Conservation (phyloP, 2,113 vertebrate species). For the Rattus norvegicus region DNA sequence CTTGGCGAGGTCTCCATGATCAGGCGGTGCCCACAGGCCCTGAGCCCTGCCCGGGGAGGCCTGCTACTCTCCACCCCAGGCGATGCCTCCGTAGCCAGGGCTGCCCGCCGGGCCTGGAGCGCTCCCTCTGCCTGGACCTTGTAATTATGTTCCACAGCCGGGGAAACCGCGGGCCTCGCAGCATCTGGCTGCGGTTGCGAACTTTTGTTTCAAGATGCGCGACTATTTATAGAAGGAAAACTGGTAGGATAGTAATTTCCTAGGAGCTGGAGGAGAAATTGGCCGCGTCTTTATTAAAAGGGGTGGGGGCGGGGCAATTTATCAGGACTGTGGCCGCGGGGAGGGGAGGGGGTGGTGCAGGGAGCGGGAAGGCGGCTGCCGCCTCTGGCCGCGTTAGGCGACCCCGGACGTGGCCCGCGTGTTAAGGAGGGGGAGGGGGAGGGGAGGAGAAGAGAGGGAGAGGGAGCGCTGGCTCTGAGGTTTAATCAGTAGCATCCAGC, state of each 20-base stretch:
- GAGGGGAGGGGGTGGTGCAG: not conserved
- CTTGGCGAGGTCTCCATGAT: not conserved
- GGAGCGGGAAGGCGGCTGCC: slow-evolving; percentile 56
- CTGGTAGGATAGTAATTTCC: slow-evolving; percentile 90
- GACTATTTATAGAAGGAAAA: slow-evolving; percentile 91
- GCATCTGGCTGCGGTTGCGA: slow-evolving; percentile 90
- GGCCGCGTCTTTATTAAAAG: slow-evolving; percentile 85
- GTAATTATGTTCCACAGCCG: slow-evolving; percentile 92
- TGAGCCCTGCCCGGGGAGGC: slow-evolving; percentile 6
- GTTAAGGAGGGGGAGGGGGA: slow-evolving; percentile 72
- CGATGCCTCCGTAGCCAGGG: slow-evolving; percentile 69
- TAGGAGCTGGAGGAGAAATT: slow-evolving; percentile 86
- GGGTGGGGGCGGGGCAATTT: slow-evolving; percentile 72
- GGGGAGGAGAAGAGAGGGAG: slow-evolving; percentile 30
- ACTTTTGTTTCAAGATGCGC: slow-evolving; percentile 91
- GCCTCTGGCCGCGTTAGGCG: slow-evolving; percentile 71
- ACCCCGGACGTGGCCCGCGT: slow-evolving; percentile 75
- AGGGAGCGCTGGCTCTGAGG: slow-evolving; percentile 66
- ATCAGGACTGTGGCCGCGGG: slow-evolving; percentile 78
- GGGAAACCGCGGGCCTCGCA: slow-evolving; percentile 90
- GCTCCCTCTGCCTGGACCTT: slow-evolving; percentile 81
- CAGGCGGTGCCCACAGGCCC: slow-evolving; percentile 15
- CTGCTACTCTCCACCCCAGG: slow-evolving; percentile 30
- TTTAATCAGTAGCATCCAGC: slow-evolving; percentile 79
- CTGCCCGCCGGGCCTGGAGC: slow-evolving; percentile 78